Base-by-base conservation (phyloP, 1,140 invertebrate species). In the Epicauta chinensis region DNA sequence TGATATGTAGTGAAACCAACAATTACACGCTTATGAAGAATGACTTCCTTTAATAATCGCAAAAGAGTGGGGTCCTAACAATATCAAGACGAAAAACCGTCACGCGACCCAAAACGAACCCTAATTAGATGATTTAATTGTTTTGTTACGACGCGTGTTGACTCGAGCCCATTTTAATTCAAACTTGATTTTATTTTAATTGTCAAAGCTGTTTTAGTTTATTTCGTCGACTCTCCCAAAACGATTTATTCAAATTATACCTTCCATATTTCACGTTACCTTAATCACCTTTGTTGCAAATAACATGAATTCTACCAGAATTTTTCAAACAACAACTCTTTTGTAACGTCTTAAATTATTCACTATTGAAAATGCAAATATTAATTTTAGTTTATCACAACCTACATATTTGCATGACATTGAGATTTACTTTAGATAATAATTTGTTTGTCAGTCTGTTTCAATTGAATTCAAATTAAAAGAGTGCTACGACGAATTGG, bases 21-120 rank as follows among this genome's bases (percentile, higher is more conserved):
- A 56, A 60, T 59, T 59, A 56, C 29, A 53, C 55, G 50, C 37
- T 43, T 59, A 56, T 55, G 49, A 53, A 56, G 50, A 53, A 59
- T 45, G 41, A 51, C 49, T 59, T 59, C 51, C 53, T 51, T 48
- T 58, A 45, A 40, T 58, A 58, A 55, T 45, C 29, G 43, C 38
- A 16, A 46, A 11, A 43, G 47, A n/a, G n/a, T n/a, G n/a, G 44
- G 44, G 45, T 44, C 43, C 45, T 46, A 38, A 41, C 23, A 45
- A 42, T 41, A 40, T 48, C 23, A 34, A 48, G 52, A 54, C 39
- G 38, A 46, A 41, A 38, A 51, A 23, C 29, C 14, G 46, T 50
- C 53, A 56, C 53, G 53, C 53, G 35, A 56, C 41, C 7, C 34
- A 51, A 41, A 56, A 43, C 38, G 36, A 51, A 42, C 16, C 32